A percentile compares a stretch with the other conserved stretches of the same genome.
These are phyloP conservation scores for Apodemus speciosus DNA, from an alignment of 2,113 vertebrate species.

Conservation along the genomic window DNA sequence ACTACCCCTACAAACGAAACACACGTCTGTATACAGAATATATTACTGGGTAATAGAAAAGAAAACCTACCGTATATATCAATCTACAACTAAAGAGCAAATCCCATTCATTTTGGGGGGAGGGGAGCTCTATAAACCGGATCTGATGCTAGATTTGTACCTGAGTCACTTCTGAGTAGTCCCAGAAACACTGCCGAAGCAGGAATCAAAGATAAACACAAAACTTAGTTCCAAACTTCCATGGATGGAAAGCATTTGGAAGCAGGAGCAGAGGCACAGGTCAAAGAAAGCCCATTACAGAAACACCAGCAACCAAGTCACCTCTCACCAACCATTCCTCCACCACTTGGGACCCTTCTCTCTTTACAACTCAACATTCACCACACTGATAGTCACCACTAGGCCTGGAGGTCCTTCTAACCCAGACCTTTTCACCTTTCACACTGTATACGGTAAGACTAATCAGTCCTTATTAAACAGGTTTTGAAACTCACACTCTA, in stretches of 20 bases:
- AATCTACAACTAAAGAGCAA: conserved; percentile 21
- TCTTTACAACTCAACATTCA: neutral
- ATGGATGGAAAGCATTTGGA: conserved; percentile 21
- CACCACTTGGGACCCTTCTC: neutral
- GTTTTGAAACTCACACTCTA: neutral
- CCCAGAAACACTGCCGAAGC: conserved; percentile 7
- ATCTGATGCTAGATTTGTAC: conserved; percentile 2
- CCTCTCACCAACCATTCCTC: neutral
- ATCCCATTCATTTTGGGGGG: neutral
- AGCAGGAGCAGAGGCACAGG: neutral
- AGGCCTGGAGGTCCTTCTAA: neutral
- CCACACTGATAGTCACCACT: neutral
- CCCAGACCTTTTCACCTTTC: neutral
- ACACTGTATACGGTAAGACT: neutral
- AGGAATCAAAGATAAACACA: conserved; percentile 29
- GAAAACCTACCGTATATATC: neutral
- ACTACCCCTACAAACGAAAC: neutral
- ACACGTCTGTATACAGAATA: conserved; percentile 41
- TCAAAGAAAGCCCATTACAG: conserved; percentile 46
- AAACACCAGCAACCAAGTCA: neutral
- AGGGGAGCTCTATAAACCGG: neutral
- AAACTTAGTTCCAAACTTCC: conserved; percentile 2
- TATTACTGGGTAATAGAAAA: neutral
- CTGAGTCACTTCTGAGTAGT: conserved; percentile 46
- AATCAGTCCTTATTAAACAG: neutral